phyloP scores from a whole-genome alignment of 2,888 invertebrate genomes.

The Euzetes globulus region DNA sequence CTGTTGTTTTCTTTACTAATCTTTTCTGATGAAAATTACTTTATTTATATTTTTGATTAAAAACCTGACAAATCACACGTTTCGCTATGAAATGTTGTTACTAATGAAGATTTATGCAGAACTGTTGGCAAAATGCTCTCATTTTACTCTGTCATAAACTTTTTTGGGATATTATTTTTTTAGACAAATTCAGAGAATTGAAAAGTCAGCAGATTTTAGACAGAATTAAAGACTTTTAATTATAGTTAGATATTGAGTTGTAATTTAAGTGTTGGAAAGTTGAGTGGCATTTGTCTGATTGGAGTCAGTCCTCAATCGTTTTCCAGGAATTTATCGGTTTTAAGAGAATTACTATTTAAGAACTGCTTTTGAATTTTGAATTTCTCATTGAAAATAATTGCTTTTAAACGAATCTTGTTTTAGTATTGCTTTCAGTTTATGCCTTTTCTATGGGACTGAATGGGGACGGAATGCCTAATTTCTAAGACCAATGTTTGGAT shows the following conservation, averaged over 20 bases:
- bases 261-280: not conserved
- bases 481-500: not conserved
- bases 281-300: not conserved
- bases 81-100: too few species aligned
- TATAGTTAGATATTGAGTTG: not conserved
- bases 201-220: not conserved
- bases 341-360: slow-evolving; percentile 6
- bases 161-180: too few species aligned
- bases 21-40: too few species aligned
- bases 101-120: too few species aligned
- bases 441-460: not conserved
- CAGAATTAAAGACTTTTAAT: not conserved
- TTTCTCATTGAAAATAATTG: slow-evolving; percentile 6
- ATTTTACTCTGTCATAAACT: too few species aligned
- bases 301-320: slow-evolving; percentile 6
- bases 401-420: slow-evolving; percentile 8
- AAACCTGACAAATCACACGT: too few species aligned
- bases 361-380: not conserved
- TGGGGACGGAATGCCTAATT: not conserved
- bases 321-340: slow-evolving; percentile 12
- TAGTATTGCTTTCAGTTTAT: not conserved
- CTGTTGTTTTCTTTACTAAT: too few species aligned
- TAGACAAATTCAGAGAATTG: too few species aligned
- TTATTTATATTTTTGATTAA: too few species aligned
- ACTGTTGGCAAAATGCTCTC: too few species aligned